These are phyloP conservation scores for Cisticola juncidis DNA, from an alignment of 2,113 vertebrate species.

Conservation along the genomic window DNA sequence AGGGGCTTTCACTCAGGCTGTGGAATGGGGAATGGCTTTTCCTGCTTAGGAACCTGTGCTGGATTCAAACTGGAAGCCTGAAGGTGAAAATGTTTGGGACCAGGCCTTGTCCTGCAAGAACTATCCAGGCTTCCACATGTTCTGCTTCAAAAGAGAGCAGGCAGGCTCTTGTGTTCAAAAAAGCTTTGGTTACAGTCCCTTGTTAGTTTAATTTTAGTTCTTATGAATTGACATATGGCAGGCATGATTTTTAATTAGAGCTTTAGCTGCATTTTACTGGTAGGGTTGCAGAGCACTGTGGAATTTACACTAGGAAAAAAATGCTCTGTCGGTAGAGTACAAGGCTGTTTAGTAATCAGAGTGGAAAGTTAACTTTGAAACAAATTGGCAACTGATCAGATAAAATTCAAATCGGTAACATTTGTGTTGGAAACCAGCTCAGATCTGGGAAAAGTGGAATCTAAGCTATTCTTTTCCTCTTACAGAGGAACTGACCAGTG, in stretches of 20 bases:
- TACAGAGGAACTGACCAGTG: slow-evolving; percentile 33
- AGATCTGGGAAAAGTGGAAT: slow-evolving; percentile 64
- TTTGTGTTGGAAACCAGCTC: slow-evolving; percentile 67
- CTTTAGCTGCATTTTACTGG: slow-evolving; percentile 54
- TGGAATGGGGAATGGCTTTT: not conserved
- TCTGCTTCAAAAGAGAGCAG: slow-evolving; percentile 10
- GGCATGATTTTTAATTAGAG: slow-evolving; percentile 64
- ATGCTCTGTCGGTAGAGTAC: slow-evolving; percentile 50
- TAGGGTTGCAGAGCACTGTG: slow-evolving; percentile 49
- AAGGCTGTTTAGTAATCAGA: slow-evolving; percentile 69
- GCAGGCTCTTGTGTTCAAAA: slow-evolving; percentile 22
- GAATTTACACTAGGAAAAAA: slow-evolving; percentile 65
- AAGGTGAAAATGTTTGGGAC: not conserved
- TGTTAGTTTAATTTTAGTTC: slow-evolving; percentile 66
- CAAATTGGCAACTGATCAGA: slow-evolving; percentile 69
- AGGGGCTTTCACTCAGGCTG: not conserved
- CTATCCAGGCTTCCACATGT: not conserved
- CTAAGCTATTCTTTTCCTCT: slow-evolving; percentile 56
- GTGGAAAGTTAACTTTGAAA: slow-evolving; percentile 69
- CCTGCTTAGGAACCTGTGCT: not conserved
- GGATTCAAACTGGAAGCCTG: not conserved
- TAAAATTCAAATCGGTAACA: slow-evolving; percentile 71
- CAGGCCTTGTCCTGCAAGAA: not conserved
- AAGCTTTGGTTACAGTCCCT: slow-evolving; percentile 45
- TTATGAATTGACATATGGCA: slow-evolving; percentile 62